Conservation (phyloP, 2,888 invertebrate species). For the Hipparchia sbordonii region DNA sequence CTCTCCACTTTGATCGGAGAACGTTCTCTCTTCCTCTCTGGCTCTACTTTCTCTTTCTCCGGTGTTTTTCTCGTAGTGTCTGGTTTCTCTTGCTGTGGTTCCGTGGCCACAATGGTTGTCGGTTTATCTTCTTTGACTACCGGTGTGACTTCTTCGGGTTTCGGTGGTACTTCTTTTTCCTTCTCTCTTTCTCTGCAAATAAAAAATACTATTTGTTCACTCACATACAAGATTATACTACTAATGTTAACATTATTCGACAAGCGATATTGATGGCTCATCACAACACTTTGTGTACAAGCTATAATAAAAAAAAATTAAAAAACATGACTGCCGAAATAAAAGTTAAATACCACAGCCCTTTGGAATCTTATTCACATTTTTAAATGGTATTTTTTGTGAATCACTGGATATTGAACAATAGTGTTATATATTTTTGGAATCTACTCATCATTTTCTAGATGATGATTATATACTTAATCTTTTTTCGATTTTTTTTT, state of each 20-base stretch:
- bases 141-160: slow-evolving; percentile 2
- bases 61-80: slow-evolving; percentile 12
- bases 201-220: background rate
- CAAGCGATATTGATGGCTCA: background rate
- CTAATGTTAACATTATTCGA: background rate
- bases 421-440: too few species aligned
- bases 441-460: background rate
- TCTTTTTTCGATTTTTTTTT: too few species aligned
- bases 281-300: background rate
- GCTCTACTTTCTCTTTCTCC: slow-evolving; percentile 39
- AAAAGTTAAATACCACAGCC: too few species aligned
- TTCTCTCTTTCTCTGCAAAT: slow-evolving; percentile 56
- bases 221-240: background rate
- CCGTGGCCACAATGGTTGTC: background rate
- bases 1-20: slow-evolving; percentile 54
- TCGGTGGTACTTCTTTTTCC: slow-evolving; percentile 27
- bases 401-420: too few species aligned
- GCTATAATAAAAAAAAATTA: too few species aligned
- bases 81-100: slow-evolving; percentile 4
- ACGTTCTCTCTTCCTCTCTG: slow-evolving; percentile 45
- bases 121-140: slow-evolving; percentile 8
- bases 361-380: too few species aligned
- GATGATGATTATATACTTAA: too few species aligned
- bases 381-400: too few species aligned
- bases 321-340: too few species aligned